A percentile compares a stretch with the other conserved stretches of the same genome.
These are phyloP conservation scores for Leptinotarsa undecemlineata DNA, from an alignment of 1,140 invertebrate genomes.

Conservation along the genomic window DNA sequence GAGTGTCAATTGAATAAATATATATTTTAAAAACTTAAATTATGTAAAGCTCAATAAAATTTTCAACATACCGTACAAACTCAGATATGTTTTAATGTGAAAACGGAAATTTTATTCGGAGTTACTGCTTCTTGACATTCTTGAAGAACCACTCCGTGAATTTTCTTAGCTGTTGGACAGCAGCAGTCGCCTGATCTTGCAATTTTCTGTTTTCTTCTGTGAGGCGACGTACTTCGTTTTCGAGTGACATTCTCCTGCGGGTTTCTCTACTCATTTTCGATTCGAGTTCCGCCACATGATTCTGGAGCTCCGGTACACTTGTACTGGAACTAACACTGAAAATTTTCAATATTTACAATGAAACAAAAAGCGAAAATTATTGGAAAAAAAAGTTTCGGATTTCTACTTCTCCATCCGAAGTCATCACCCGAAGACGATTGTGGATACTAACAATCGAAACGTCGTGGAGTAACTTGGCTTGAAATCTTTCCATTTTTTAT, in stretches of 20 bases:
- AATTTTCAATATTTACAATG: constrained; percentile 13
- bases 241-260: constrained; percentile 63
- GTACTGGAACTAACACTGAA: constrained; percentile 49
- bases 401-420: no score
- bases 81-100: constrained; percentile 14
- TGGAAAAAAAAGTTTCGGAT: no score
- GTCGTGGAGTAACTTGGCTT: no score
- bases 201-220: constrained; percentile 83
- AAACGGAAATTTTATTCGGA: constrained; percentile 8
- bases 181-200: constrained; percentile 85
- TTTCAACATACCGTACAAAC: constrained; percentile 1
- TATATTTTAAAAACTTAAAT: constrained; percentile 11
- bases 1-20: constrained; percentile 23
- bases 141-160: constrained; percentile 94
- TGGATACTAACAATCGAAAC: no score
- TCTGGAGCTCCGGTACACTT: constrained; percentile 65
- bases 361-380: no score
- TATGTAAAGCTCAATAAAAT: constrained; percentile 12
- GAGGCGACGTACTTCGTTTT: constrained; percentile 76
- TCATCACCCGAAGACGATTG: no score
- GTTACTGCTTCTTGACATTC: constrained; percentile 76
- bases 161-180: constrained; percentile 83
- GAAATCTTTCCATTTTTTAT: no score
- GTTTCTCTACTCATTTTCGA: constrained; percentile 66
- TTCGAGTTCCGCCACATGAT: constrained; percentile 68